phyloP scores from a whole-genome alignment of 37 sponge, comb jelly and placozoan genomes.

The Petrosia ficiformis region DNA sequence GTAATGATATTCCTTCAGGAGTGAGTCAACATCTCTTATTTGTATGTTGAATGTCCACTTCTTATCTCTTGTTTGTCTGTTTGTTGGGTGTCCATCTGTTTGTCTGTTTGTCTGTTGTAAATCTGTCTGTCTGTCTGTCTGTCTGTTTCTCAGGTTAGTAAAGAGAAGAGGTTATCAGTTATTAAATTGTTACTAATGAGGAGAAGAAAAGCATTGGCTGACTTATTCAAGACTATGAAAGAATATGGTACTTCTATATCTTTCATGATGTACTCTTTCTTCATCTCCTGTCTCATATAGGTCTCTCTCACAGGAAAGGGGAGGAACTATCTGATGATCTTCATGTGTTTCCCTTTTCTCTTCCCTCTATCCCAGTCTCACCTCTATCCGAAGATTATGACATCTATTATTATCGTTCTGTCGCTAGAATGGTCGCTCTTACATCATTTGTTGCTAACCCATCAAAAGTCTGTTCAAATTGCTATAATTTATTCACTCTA shows the following conservation, averaged over 20 bases:
- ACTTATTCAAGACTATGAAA: slow-evolving; percentile 49
- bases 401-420: slow-evolving; percentile 32
- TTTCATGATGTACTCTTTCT: no score
- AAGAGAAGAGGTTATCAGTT: slow-evolving; percentile 44
- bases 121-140: no score
- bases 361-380: neutral
- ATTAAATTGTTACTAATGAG: slow-evolving; percentile 23
- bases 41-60: neutral
- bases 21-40: slow-evolving; percentile 6
- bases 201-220: slow-evolving; percentile 46
- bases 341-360: neutral
- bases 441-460: slow-evolving; percentile 33
- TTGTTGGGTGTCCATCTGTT: no score
- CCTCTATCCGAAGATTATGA: neutral
- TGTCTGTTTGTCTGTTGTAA: no score
- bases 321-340: neutral
- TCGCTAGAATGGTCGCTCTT: slow-evolving; percentile 33
- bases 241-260: no score
- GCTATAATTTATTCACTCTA: neutral
- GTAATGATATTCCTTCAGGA: slow-evolving; percentile 19
- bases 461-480: slow-evolving; percentile 40
- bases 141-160: slow-evolving; percentile 18
- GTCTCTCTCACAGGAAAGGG: slow-evolving; percentile 32
- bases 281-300: no score
- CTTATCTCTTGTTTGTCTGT: no score